A percentile compares a stretch with the other conserved stretches of the same genome.
phyloP scores from a whole-genome alignment of 2,888 invertebrate genomes.

The Acleris emargana region DNA sequence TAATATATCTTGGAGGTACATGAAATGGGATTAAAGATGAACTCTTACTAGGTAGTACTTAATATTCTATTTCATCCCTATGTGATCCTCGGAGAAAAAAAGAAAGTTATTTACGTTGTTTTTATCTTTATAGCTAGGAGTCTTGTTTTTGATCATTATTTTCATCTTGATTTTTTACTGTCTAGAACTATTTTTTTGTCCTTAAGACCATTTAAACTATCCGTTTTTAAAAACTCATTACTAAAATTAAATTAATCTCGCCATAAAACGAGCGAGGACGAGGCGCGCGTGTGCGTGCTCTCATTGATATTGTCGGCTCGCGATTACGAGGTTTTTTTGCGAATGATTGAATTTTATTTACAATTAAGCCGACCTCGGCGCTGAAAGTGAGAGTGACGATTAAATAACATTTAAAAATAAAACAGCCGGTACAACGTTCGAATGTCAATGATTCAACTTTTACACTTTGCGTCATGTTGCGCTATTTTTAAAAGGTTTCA shows the following conservation, averaged over 20 bases:
- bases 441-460: constrained; percentile 58
- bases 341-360: constrained; percentile 83
- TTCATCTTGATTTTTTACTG: no score
- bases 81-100: no score
- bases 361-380: constrained; percentile 78
- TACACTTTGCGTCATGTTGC: constrained; percentile 7
- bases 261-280: constrained; percentile 7
- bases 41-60: no score
- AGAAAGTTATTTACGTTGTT: no score
- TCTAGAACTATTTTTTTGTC: no score
- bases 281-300: constrained; percentile 49
- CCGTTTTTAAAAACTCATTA: neutral
- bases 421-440: constrained; percentile 73
- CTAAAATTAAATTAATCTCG: neutral
- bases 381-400: constrained; percentile 80
- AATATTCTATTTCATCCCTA: no score
- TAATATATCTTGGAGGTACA: no score
- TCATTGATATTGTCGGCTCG: constrained; percentile 75
- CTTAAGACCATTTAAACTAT: neutral
- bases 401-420: constrained; percentile 83
- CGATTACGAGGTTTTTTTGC: constrained; percentile 80
- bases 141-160: no score
- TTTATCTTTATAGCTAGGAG: no score
- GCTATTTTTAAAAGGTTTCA: neutral
- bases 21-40: no score